Evolutionary conservation across 2,888 invertebrate genomes (phyloP).

Genomic region (Conchocele bisecta): DNA sequence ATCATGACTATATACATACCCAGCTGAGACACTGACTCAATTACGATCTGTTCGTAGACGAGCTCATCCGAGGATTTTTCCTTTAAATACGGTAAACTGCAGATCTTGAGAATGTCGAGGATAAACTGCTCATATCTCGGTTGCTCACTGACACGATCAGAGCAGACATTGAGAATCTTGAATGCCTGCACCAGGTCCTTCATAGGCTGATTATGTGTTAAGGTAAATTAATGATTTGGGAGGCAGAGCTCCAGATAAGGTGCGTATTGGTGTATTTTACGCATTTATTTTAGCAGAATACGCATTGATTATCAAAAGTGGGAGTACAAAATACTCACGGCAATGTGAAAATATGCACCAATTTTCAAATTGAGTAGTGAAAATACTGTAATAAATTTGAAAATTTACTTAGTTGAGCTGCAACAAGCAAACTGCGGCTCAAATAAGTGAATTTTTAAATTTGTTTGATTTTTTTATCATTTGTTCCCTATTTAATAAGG

Average conservation of each 20-base stretch:
- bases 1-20: conserved; percentile 77
- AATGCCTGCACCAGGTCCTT: conserved; percentile 81
- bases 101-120: conserved; percentile 76
- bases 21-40: conserved; percentile 81
- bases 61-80: conserved; percentile 82
- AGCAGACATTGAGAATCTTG: conserved; percentile 81
- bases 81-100: conserved; percentile 80
- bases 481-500: no score
- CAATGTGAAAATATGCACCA: no score
- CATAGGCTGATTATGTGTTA: conserved; percentile 76
- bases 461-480: no score
- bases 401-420: no score
- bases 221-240: conserved; percentile 31
- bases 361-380: no score
- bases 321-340: no score
- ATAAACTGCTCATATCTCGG: conserved; percentile 79
- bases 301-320: no score
- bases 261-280: no score
- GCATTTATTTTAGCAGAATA: no score
- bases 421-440: no score
- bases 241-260: not conserved
- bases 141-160: conserved; percentile 78
- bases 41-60: conserved; percentile 80
- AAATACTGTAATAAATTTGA: no score
- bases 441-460: no score